phyloP scores from a whole-genome alignment of 2,888 invertebrate species.

The Dryococelus australis region DNA sequence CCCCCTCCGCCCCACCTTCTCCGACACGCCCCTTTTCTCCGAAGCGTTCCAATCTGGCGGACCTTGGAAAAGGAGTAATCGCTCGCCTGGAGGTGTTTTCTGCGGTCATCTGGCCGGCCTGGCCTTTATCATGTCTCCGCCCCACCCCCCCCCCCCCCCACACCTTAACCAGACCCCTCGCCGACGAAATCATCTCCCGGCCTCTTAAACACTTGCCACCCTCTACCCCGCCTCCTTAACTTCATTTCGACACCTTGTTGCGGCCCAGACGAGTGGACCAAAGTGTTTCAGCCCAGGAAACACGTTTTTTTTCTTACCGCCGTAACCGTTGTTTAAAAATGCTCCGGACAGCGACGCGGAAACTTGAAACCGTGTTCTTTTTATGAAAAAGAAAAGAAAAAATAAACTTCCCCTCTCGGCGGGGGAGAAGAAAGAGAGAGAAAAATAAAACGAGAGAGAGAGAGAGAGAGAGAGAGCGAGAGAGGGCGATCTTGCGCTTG shows the following conservation, averaged over 20 bases:
- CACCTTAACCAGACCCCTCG: background rate
- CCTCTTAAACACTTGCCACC: background rate
- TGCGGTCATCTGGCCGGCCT: background rate
- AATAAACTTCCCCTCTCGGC: background rate
- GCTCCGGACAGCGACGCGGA: background rate
- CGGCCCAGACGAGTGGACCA: background rate
- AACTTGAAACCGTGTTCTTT: slow-evolving; percentile 8
- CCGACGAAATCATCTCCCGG: background rate
- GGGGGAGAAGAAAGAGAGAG: background rate
- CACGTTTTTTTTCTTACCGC: background rate
- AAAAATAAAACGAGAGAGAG: background rate
- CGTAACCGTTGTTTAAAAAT: background rate
- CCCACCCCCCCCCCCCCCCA: background rate
- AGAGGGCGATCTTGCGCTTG: background rate
- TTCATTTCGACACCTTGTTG: slow-evolving; percentile 10
- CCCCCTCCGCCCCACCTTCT: background rate
- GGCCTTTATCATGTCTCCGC: background rate
- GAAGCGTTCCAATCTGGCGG: background rate
- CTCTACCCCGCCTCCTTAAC: background rate
- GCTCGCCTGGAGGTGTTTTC: background rate
- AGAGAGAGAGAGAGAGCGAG: background rate
- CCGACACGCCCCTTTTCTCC: background rate
- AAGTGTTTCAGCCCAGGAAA: background rate
- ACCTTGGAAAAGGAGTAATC: background rate
- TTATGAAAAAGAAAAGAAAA: background rate